Conservation (phyloP, 2,888 invertebrate genomes). For the Amphipyra berbera region DNA sequence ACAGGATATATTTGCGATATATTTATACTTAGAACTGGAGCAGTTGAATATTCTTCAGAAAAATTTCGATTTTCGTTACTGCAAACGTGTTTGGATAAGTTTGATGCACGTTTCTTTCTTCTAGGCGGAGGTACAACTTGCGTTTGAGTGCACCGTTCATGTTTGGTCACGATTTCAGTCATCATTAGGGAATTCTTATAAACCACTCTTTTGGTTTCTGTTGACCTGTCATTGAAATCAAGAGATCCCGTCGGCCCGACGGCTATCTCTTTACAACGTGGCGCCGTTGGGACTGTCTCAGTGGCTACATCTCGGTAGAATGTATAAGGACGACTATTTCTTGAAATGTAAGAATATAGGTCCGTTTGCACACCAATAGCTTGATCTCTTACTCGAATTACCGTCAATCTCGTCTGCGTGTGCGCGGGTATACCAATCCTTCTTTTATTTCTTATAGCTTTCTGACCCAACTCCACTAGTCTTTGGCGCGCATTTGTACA, state of each 20-base stretch:
- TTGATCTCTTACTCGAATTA: conserved; percentile 89
- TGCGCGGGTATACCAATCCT: conserved; percentile 87
- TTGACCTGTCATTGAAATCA: conserved; percentile 73
- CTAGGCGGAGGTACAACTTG: conserved; percentile 74
- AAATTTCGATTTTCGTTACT: conserved; percentile 60
- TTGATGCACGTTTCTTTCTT: conserved; percentile 70
- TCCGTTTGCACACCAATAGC: conserved; percentile 89
- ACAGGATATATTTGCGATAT: conserved; percentile 88
- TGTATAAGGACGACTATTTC: conserved; percentile 70
- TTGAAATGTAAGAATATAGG: conserved; percentile 79
- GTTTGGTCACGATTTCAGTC: conserved; percentile 74
- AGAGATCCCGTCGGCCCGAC: conserved; percentile 81
- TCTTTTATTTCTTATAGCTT: conserved; percentile 88
- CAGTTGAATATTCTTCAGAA: conserved; percentile 72
- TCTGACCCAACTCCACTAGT: conserved; percentile 90
- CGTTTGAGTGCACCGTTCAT: conserved; percentile 80
- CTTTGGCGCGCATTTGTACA: conserved; percentile 90
- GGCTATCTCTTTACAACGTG: conserved; percentile 85
- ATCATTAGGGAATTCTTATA: conserved; percentile 79
- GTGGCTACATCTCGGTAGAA: conserved; percentile 77
- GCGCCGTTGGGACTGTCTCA: conserved; percentile 83
- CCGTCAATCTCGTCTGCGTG: conserved; percentile 89
- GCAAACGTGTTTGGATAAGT: conserved; percentile 29
- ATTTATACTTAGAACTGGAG: conserved; percentile 90
- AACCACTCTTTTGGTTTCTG: conserved; percentile 71